Evolutionary conservation across 2,888 invertebrate genomes (phyloP).

Genomic region (Chesias legatella): DNA sequence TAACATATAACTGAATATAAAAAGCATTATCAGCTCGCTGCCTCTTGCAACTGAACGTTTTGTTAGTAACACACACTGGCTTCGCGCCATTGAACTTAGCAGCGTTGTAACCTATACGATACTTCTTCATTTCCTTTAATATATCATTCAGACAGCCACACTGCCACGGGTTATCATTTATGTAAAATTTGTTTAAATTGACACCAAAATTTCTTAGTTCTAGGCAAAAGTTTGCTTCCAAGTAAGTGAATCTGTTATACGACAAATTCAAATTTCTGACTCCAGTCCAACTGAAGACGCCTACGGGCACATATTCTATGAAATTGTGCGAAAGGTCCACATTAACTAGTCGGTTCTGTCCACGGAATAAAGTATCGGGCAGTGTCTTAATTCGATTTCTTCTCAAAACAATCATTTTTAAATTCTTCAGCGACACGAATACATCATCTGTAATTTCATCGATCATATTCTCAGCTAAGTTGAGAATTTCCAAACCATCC

Average conservation of each 20-base stretch:
- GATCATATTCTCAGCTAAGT: slow-evolving; percentile 53
- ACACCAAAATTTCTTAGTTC: slow-evolving; percentile 57
- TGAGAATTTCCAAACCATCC: slow-evolving; percentile 48
- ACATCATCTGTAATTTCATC: slow-evolving; percentile 45
- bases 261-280: slow-evolving; percentile 58
- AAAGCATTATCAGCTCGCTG: slow-evolving; percentile 45
- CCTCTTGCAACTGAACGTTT: slow-evolving; percentile 50
- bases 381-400: slow-evolving; percentile 49
- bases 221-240: slow-evolving; percentile 58
- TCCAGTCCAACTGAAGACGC: slow-evolving; percentile 50
- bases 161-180: slow-evolving; percentile 69
- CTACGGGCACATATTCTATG: slow-evolving; percentile 49
- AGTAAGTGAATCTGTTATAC: slow-evolving; percentile 56
- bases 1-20: slow-evolving; percentile 45
- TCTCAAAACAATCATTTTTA: slow-evolving; percentile 49
- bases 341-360: slow-evolving; percentile 43
- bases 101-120: slow-evolving; percentile 49
- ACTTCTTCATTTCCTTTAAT: slow-evolving; percentile 52
- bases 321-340: slow-evolving; percentile 57
- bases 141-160: slow-evolving; percentile 59
- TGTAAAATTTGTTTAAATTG: slow-evolving; percentile 50
- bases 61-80: slow-evolving; percentile 55
- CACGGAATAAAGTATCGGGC: slow-evolving; percentile 49
- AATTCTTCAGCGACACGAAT: slow-evolving; percentile 47
- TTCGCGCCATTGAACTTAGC: slow-evolving; percentile 47